Evolutionary conservation across 2,113 vertebrate species (phyloP).

Genomic region (Pycnonotus jocosus): DNA sequence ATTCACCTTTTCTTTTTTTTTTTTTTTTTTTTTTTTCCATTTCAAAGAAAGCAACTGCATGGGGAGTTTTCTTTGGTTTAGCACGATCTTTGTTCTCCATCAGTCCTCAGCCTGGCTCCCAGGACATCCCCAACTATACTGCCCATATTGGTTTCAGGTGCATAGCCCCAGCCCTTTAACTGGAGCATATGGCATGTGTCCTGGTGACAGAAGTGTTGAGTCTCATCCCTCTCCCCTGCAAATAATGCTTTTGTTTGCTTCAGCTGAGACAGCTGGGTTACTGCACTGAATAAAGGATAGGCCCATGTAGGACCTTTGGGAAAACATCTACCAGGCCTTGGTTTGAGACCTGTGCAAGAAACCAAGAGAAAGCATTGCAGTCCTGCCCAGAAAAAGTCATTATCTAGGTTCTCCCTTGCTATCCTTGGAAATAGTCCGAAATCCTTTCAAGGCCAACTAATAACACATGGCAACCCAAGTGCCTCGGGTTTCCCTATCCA

Average conservation of each 20-base stretch:
- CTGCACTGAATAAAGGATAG: neutral
- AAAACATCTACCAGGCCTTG: accelerated
- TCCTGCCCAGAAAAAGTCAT: neutral
- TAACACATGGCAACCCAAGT: neutral
- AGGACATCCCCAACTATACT: accelerated
- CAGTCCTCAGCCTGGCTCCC: accelerated
- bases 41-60: neutral
- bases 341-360: neutral
- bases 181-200: accelerated
- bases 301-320: accelerated
- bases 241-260: neutral
- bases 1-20: accelerated
- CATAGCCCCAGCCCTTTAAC: neutral
- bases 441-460: no score
- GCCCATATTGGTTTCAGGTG: neutral
- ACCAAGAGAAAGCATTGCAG: accelerated
- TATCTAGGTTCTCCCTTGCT: no score
- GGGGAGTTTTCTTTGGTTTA: neutral
- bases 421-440: neutral
- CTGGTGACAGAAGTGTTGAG: no score
- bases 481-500: accelerated
- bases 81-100: accelerated
- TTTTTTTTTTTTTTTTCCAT: no score
- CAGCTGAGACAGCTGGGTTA: neutral
- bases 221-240: neutral